phyloP scores from a whole-genome alignment of 1,140 invertebrate species.

The Phortica variegata region DNA sequence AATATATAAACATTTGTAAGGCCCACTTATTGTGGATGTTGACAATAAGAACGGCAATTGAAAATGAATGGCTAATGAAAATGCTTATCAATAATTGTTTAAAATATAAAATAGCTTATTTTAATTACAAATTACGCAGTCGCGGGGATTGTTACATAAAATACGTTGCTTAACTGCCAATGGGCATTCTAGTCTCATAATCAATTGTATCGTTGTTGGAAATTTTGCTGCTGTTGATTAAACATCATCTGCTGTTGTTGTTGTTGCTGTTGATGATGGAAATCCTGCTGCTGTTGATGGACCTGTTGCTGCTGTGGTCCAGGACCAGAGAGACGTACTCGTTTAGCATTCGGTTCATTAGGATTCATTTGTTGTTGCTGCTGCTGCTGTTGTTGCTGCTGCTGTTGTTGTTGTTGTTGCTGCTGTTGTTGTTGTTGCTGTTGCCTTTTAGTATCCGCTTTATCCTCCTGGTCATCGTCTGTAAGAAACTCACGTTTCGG shows the following conservation, averaged over 20 bases:
- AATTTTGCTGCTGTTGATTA: slow-evolving; percentile 65
- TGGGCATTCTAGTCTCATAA: slow-evolving; percentile 15
- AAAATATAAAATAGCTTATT: too few relatives aligned
- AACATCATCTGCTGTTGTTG: slow-evolving; percentile 61
- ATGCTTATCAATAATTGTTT: not conserved
- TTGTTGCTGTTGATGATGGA: slow-evolving; percentile 49
- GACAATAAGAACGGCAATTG: too few relatives aligned
- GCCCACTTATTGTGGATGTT: too few relatives aligned
- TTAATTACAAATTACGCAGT: too few relatives aligned
- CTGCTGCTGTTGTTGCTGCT: slow-evolving; percentile 61
- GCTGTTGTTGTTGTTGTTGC: slow-evolving; percentile 70
- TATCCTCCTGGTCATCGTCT: slow-evolving; percentile 96
- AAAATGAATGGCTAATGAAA: not conserved
- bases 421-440: slow-evolving; percentile 73
- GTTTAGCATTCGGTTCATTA: slow-evolving; percentile 38
- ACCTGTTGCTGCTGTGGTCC: slow-evolving; percentile 39
- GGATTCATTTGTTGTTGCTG: slow-evolving; percentile 44
- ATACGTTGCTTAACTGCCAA: too few relatives aligned
- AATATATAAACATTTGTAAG: too few relatives aligned
- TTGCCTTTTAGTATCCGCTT: slow-evolving; percentile 81
- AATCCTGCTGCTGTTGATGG: slow-evolving; percentile 44
- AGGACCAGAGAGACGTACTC: slow-evolving; percentile 37
- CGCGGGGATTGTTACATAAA: too few relatives aligned
- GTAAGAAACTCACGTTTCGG: slow-evolving; percentile 97
- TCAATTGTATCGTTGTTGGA: slow-evolving; percentile 63